Evolutionary conservation across 2,797 vertebrate genomes (phyloP).

Genomic region (Amphiprion clarkii): DNA sequence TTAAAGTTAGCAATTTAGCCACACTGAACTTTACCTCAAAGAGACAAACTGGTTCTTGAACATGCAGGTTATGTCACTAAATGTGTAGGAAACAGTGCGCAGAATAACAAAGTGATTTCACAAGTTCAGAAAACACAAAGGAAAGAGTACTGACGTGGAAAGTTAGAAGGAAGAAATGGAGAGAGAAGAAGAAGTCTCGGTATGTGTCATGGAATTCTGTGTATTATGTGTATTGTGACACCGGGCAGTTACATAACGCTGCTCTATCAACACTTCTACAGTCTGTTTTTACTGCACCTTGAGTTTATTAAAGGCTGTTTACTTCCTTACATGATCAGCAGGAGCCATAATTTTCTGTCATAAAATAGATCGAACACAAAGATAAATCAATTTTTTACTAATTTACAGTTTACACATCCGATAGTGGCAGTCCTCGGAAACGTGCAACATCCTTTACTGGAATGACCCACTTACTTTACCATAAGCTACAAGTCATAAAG

Average conservation of each 20-base stretch:
- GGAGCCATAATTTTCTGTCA: conserved; percentile 11
- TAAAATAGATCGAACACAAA: neutral
- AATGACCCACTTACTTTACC: neutral
- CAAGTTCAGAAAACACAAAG: neutral
- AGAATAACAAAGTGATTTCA: conserved; percentile 9
- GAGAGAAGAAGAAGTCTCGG: neutral
- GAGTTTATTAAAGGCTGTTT: neutral
- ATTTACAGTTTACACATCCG: neutral
- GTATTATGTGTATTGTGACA: neutral
- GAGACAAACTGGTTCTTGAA: neutral
- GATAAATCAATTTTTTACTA: neutral
- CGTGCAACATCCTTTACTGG: neutral
- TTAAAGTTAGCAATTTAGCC: neutral
- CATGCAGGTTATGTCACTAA: neutral
- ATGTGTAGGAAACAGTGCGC: neutral
- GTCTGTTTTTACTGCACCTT: conserved; percentile 1
- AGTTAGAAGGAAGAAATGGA: conserved; percentile 5
- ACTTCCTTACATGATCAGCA: neutral
- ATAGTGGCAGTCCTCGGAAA: neutral
- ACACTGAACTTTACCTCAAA: neutral
- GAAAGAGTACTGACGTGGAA: neutral
- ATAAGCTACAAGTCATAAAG: conserved; percentile 33
- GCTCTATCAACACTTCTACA: neutral
- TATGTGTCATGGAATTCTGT: neutral
- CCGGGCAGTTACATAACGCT: neutral